Base-by-base conservation (phyloP, 2,888 invertebrate genomes). In the Morinoia aosen region DNA sequence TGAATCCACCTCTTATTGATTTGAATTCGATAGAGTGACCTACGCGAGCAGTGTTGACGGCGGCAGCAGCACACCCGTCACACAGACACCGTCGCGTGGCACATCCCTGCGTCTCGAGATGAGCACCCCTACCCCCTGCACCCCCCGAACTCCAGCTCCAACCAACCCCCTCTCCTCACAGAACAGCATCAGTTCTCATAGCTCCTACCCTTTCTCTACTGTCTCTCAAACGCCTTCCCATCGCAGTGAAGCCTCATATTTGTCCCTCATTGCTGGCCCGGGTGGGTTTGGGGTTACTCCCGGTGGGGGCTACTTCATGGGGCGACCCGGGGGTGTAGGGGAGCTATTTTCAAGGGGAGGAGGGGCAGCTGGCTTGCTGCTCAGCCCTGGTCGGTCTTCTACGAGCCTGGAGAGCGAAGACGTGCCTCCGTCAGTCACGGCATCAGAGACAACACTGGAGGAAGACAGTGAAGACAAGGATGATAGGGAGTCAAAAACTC, bases 241-340 rank as follows among this genome's bases (percentile, higher is more conserved):
- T 16, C 95, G 95, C 95, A 98, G 98, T 97, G 98, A 99, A 97
- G 98, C 98, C 0, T 97, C 98, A 94, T 98, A 98, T 97, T 98
- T 98, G 96, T 98, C 98, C 11, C 98, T 98, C 0, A 98, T 98
- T 96, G 98, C 98, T 91, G 98, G 98, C 8, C 98, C 98, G 97
- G 97, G 98, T 98, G 98, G 98, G 97, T 97, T 98, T 96, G 97
- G 98, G 96, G 98, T 98, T 97, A 98, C 98, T 96, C 97, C 58
- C 58, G 95, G 95, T n/a, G 91, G 91, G 25, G 61, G 61, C 12
- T 95, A 91, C 91, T 91, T 90, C 39, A 91, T 40, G 48, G 91
- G 91, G 16, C 95, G 91, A 56, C 91, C 95, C 0, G 58, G 93
- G 2, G 93, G 93, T 14, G 57, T 93, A 33, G 93, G 93, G 93